Base-by-base conservation (phyloP, 1,140 invertebrate species). In the Meteorus sp. region DNA sequence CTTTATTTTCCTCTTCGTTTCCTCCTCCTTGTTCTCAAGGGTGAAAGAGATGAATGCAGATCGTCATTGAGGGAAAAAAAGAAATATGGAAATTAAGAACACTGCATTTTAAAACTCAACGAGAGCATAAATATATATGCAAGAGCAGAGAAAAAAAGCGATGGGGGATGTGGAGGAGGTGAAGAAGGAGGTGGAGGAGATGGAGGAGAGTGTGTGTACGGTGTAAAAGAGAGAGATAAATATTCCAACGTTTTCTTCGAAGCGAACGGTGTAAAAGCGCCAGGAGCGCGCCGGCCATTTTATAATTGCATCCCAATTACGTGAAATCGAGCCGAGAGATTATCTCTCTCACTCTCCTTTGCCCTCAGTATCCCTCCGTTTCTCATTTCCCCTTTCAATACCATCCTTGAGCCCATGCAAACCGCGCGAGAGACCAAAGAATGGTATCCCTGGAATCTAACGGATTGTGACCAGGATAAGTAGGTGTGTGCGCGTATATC, bases 231-330 rank as follows among this genome's bases (percentile, higher is more conserved):
- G 11, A 51, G 23, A 31, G 31, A 19, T 2, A 15, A 43, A 52
- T 59, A 59, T 43, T 52, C 48, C 57, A 35, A 56, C 39, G 54
- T 56, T 60, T 60, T 60, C 55, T 53, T 54, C 55, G 55, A 60
- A 60, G 54, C 43, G 54, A 60, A 56, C 62, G 62, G 62, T 60
- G 58, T 60, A 63, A 63, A 63, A 63, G 58, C 56, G 56, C 54
- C 57, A 62, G 65, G 45, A 64, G 64, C 67, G 65, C 37, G n/a
- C 48, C 29, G 44, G 63, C 56, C 45, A 63, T 69, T 68, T 69
- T 67, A 72, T 70, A 68, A 67, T 72, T 66, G 64, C 64, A 66
- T 68, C 66, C 63, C 66, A 67, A 70, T 68, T 71, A 70, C 62
- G 66, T 63, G 66, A 66, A 61, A 66, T 65, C 65, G 60, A 63